Conservation (phyloP, 2,797 vertebrate genomes). For the Cynopterus sphinx region DNA sequence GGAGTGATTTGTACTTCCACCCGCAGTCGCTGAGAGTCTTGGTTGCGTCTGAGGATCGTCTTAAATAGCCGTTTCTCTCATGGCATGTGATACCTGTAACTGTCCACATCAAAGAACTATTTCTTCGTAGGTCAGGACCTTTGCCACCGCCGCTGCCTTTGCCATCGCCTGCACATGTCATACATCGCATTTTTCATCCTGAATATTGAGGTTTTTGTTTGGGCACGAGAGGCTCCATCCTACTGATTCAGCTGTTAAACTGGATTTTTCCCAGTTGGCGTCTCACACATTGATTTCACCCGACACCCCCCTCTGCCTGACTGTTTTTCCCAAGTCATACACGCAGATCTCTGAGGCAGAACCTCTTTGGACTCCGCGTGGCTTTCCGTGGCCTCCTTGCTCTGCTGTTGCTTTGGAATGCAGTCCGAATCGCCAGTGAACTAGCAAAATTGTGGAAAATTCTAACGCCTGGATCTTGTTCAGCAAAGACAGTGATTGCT, state of each 20-base stretch:
- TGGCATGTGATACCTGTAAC: background rate
- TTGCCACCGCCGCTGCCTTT: accelerated
- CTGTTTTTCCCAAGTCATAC: background rate
- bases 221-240: background rate
- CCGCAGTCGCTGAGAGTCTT: background rate
- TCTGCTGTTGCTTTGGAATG: background rate
- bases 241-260: background rate
- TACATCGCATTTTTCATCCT: background rate
- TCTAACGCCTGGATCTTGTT: background rate
- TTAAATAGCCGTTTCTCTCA: background rate
- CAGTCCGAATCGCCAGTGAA: background rate
- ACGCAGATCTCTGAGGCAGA: background rate
- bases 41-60: background rate
- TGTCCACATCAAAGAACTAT: background rate
- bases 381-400: background rate
- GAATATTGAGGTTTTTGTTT: background rate
- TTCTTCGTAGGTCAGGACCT: background rate
- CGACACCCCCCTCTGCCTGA: background rate
- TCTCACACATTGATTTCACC: background rate
- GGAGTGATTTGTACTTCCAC: background rate
- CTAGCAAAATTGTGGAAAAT: background rate
- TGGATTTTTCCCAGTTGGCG: background rate
- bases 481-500: background rate
- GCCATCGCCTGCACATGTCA: background rate
- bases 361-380: background rate